A percentile compares a stretch with the other conserved stretches of the same genome.
Evolutionary conservation across 2,113 vertebrate genomes (phyloP).

Genomic region (Tachuris rubrigastra): DNA sequence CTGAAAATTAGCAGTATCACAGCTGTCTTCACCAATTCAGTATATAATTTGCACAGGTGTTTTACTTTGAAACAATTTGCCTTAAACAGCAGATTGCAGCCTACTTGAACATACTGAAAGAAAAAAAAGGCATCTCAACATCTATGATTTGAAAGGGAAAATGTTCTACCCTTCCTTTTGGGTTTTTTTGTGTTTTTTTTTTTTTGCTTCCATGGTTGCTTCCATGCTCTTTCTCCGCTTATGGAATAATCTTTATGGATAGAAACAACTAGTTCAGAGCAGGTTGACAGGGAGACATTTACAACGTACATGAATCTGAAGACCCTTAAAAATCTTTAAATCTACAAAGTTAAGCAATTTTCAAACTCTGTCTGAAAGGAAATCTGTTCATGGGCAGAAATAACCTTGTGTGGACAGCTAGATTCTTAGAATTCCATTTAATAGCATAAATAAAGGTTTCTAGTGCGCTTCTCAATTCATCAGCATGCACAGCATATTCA

Average conservation of each 20-base stretch:
- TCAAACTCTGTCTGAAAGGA: background rate
- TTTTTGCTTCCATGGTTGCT: background rate
- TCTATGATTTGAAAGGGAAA: background rate
- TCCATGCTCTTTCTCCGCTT: background rate
- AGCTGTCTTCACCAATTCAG: background rate
- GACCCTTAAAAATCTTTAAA: background rate
- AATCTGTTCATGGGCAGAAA: background rate
- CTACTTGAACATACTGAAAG: background rate
- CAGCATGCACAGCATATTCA: background rate
- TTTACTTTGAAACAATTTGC: background rate
- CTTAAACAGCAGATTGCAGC: background rate
- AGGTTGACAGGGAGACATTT: background rate
- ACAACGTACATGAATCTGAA: background rate
- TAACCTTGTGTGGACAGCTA: background rate
- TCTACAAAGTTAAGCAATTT: background rate
- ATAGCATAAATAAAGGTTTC: background rate
- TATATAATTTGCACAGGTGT: background rate
- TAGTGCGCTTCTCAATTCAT: background rate
- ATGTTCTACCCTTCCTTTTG: background rate
- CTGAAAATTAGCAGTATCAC: constrained; percentile 33
- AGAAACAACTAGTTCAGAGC: background rate
- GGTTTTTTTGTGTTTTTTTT: too few species aligned
- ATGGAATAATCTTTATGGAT: background rate
- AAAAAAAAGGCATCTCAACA: background rate
- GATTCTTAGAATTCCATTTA: background rate